Evolutionary conservation across 2,113 vertebrate genomes (phyloP), one percentile per base, ranked within the genome.

Genomic region (Penelope pileata): DNA sequence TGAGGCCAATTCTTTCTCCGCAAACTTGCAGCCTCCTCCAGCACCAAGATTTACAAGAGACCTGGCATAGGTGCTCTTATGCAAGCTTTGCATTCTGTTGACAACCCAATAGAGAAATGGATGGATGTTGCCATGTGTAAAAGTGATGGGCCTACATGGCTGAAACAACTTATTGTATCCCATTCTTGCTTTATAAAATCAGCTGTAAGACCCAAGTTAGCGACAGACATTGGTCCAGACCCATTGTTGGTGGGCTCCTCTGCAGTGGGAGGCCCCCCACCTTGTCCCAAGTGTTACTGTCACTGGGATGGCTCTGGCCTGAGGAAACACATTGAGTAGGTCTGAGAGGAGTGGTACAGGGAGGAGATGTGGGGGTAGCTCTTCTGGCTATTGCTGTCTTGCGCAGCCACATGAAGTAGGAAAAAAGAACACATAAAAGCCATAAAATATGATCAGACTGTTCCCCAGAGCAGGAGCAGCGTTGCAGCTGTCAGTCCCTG

Each of bases 141-240:
- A n/a, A 48, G 22, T 43, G 18, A 8, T 4, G 5, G 2, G 3
- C 9, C 1, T 9, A 4, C 17, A 43, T 1, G 11, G 7, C 30
- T 50, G 18, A 70, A 24, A 17, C 5, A 60, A 74, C 36, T 0
- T 67, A 6, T 89, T 45, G 9, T 56, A 32, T 4, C 23, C 21
- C 7, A 79, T 87, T 12, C 7, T 9, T 68, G 40, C 9, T 54
- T 72, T n/a, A 56, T 60, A 64, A 38, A 48, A 23, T 29, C 18
- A 64, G 6, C 14, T 12, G 34, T 56, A 34, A 36, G 51, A 22
- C 42, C 32, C 40, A 80, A 23, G 17, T 13, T 76, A 80, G 40
- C n/a, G 64, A 12, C 16, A 43, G 34, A 8, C 60, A 8, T 48
- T 45, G 47, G 34, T 38, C 70, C 36, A 58, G 62, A 27, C 4